Base-by-base conservation (phyloP, 2,797 vertebrate species). In the Sebastes iracundus region DNA sequence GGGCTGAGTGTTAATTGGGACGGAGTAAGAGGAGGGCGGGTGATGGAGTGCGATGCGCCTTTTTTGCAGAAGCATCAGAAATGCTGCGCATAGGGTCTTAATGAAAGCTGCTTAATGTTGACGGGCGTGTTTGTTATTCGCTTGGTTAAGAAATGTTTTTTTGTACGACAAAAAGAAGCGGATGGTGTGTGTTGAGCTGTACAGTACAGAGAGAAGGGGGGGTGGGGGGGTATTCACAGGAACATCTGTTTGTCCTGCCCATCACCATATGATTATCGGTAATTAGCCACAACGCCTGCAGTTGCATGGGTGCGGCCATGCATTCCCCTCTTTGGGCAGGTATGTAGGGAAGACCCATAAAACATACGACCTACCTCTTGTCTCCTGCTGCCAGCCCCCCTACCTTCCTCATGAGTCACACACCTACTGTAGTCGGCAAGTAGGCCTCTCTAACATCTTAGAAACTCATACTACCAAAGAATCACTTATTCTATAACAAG, bases 191-290 rank as follows among this genome's bases (percentile, higher is more conserved):
- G 28, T 20, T 46, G 22, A 71, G 58, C 33, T 60, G 53, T 60
- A 35, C 12, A 38, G 72, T n/a, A 46, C 42, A 46, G 46, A 18
- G 42, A 10, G 9, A 11, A 4, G 33, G 70, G 2, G 13, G 5
- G 13, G 33, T 0, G 33, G 56, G 33, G 22, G 23, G 63, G 12
- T 63, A 81, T 79, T 84, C 75, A 53, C 42, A 79, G 79, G 83
- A 94, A 95, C 94, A 95, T 95, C 94, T 96, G 95, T 93, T 95
- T 92, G 91, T 85, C 86, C 88, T 87, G 84, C 83, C 83, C 56
- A 82, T 91, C 87, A 92, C 82, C 83, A 75, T 93, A 87, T 96
- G 87, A 96, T 95, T 95, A 95, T 84, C 72, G 52, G 80, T 93
- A 92, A 95, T 95, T 94, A 95, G 80, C 80, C 42, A 55, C 56